Conservation (phyloP, 2,888 invertebrate genomes). For the Microctonus hyperodae region DNA sequence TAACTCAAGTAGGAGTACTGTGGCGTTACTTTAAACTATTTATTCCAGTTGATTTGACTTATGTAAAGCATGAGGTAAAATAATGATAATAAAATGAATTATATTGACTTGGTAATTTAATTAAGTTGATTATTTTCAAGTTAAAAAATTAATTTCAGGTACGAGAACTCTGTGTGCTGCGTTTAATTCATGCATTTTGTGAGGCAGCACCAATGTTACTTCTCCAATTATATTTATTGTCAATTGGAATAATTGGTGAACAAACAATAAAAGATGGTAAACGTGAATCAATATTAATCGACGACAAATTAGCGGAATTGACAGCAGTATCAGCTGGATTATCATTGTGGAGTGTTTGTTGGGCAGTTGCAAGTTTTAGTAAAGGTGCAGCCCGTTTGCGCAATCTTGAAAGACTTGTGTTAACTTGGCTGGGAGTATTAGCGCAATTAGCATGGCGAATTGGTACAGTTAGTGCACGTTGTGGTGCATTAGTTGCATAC, state of each 20-base stretch:
- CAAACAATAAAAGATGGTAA: conserved; percentile 38
- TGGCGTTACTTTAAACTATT: conserved; percentile 87
- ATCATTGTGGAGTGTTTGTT: conserved; percentile 86
- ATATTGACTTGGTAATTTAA: too few species aligned
- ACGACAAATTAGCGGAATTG: conserved; percentile 72
- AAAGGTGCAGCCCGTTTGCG: conserved; percentile 81
- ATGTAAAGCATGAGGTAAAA: conserved; percentile 82
- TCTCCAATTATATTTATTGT: conserved; percentile 79
- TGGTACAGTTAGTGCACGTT: conserved; percentile 84
- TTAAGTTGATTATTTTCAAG: too few species aligned
- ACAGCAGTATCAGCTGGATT: conserved; percentile 82
- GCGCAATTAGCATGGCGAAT: conserved; percentile 74
- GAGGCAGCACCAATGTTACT: conserved; percentile 89
- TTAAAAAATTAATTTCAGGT: conserved; percentile 60
- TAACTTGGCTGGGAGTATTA: conserved; percentile 84
- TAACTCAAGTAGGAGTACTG: conserved; percentile 74
- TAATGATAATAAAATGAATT: background rate
- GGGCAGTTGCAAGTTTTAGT: conserved; percentile 90
- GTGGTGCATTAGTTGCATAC: conserved; percentile 84
- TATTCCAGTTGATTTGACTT: conserved; percentile 81
- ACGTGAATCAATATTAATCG: conserved; percentile 52
- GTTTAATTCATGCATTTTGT: conserved; percentile 86
- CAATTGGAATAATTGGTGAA: conserved; percentile 53
- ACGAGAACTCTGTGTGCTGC: conserved; percentile 74
- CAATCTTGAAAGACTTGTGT: conserved; percentile 82